phyloP scores from a whole-genome alignment of 2,888 invertebrate genomes.

The Harmothoe impar region DNA sequence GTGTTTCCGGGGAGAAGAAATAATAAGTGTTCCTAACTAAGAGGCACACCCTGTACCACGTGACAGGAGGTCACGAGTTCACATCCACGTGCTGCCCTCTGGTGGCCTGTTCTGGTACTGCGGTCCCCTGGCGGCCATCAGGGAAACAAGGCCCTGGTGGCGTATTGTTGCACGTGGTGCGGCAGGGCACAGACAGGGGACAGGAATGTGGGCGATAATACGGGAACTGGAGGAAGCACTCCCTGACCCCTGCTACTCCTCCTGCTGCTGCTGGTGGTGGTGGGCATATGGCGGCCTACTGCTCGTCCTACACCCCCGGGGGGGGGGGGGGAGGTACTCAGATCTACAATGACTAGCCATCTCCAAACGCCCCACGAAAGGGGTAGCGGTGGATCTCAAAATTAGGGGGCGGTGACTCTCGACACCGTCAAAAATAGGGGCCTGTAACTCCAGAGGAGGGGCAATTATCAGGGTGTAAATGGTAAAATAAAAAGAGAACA shows the following conservation, averaged over 20 bases:
- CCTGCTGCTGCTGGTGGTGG: no score
- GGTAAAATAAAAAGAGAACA: no score
- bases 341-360: no score
- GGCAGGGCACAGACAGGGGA: not conserved
- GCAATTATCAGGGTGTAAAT: no score
- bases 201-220: slow-evolving; percentile 24
- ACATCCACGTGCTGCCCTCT: slow-evolving; percentile 16
- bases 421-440: no score
- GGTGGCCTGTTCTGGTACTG: not conserved
- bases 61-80: not conserved
- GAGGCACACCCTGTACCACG: not conserved
- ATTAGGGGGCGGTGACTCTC: no score
- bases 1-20: no score
- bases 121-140: not conserved
- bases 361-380: no score
- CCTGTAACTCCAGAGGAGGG: no score
- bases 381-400: no score
- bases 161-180: slow-evolving; percentile 21
- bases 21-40: no score
- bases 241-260: not conserved
- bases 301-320: not conserved
- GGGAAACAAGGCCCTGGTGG: slow-evolving; percentile 5
- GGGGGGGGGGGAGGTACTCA: no score
- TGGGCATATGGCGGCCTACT: not conserved
- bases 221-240: not conserved